These are phyloP conservation scores for Andrena trimmerana DNA, from an alignment of 2,888 invertebrate genomes.

Conservation along the genomic window DNA sequence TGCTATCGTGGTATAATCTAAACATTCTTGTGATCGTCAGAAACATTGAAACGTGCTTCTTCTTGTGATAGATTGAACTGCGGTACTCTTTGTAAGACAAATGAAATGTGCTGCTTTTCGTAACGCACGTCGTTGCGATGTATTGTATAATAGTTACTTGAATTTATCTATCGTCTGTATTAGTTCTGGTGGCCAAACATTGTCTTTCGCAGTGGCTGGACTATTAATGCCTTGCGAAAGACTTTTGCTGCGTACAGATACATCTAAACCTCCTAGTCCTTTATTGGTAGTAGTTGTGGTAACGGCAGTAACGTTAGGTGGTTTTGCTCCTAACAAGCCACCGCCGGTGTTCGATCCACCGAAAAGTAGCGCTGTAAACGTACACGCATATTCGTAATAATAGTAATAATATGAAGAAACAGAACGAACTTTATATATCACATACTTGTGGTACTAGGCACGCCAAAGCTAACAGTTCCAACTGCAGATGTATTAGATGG, in stretches of 20 bases:
- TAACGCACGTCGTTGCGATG: background rate
- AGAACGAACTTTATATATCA: background rate
- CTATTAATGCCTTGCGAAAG: constrained; percentile 84
- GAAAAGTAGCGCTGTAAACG: constrained; percentile 76
- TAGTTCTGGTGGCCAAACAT: constrained; percentile 91
- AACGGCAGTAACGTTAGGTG: constrained; percentile 69
- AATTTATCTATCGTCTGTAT: constrained; percentile 92
- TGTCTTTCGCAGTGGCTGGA: constrained; percentile 88
- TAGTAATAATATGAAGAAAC: background rate
- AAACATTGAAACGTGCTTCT: no score
- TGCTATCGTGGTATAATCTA: no score
- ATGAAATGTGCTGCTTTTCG: no score
- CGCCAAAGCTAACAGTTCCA: constrained; percentile 74
- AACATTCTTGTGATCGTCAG: no score
- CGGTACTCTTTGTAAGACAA: no score
- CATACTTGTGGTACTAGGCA: constrained; percentile 70
- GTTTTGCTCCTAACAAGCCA: constrained; percentile 78
- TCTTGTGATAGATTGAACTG: no score
- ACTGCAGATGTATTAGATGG: constrained; percentile 75
- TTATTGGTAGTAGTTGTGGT: constrained; percentile 85
- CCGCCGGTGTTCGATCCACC: constrained; percentile 67
- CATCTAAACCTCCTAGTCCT: constrained; percentile 90
- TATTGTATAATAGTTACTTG: constrained; percentile 86
- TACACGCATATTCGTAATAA: constrained; percentile 1
- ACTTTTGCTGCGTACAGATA: constrained; percentile 85